phyloP scores from a whole-genome alignment of 2,797 vertebrate species.

The Ataeniobius toweri region DNA sequence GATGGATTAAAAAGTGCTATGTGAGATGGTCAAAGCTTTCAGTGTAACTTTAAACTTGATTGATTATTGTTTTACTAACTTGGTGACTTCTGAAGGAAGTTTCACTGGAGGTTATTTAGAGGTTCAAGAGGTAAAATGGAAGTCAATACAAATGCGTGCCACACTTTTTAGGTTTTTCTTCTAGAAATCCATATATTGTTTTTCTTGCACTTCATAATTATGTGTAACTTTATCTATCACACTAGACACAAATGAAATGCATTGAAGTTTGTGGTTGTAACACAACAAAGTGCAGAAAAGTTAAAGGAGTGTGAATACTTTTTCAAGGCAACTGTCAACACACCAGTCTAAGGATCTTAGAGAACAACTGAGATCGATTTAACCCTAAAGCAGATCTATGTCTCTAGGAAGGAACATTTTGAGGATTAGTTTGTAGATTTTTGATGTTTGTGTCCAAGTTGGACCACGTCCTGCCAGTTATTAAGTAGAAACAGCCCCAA shows the following conservation, averaged over 20 bases:
- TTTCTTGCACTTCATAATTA: too few species aligned
- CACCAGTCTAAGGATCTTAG: neutral
- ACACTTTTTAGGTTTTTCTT: neutral
- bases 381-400: neutral
- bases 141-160: too few species aligned
- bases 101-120: too few species aligned
- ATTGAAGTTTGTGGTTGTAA: neutral
- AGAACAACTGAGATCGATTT: neutral
- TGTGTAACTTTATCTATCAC: neutral
- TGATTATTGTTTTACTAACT: neutral
- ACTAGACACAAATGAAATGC: neutral
- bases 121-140: too few species aligned
- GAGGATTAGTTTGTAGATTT: neutral
- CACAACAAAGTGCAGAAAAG: neutral
- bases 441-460: conserved; percentile 24
- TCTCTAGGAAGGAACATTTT: conserved; percentile 11
- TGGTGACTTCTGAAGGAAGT: neutral
- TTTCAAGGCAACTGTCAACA: too few species aligned
- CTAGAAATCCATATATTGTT: neutral
- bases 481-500: conserved; percentile 57
- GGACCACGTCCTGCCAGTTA: conserved; percentile 17
- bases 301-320: neutral
- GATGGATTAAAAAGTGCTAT: too few species aligned
- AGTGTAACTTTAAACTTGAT: too few species aligned
- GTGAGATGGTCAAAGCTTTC: too few species aligned